Conservation (phyloP, 2,113 vertebrate species). For the Alligator mississippiensis region DNA sequence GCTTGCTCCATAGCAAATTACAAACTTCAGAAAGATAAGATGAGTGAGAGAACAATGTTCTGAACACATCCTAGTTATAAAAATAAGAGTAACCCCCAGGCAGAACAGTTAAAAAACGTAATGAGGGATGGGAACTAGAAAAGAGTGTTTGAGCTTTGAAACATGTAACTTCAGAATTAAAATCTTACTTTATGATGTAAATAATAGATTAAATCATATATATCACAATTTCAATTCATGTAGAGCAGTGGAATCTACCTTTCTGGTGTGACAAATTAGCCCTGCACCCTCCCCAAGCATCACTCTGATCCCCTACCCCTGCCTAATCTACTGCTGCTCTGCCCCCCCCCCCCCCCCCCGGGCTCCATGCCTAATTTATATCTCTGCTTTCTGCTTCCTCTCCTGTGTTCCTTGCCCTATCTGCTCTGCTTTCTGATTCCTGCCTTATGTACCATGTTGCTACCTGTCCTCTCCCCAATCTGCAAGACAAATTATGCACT, state of each 20-base stretch:
- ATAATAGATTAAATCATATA: constrained; percentile 52
- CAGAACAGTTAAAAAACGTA: background rate
- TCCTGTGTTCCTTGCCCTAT: too few species aligned
- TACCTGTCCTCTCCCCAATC: too few species aligned
- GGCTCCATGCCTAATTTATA: too few species aligned
- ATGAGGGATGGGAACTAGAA: constrained; percentile 40
- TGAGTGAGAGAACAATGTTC: constrained; percentile 24
- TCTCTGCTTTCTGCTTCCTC: too few species aligned
- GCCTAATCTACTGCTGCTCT: too few species aligned
- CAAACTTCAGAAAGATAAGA: constrained; percentile 13
- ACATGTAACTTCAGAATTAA: constrained; percentile 64
- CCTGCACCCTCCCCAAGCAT: too few species aligned
- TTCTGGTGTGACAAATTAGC: too few species aligned
- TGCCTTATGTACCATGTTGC: too few species aligned
- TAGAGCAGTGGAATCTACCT: background rate
- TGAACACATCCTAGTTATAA: constrained; percentile 35
- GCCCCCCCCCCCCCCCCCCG: too few species aligned
- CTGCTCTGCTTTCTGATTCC: too few species aligned
- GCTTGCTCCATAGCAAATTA: constrained; percentile 55
- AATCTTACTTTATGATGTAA: constrained; percentile 57
- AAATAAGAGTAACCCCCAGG: constrained; percentile 43
- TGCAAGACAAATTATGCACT: constrained; percentile 65
- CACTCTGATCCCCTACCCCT: too few species aligned
- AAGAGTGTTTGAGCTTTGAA: constrained; percentile 61
- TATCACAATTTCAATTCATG: constrained; percentile 74